phyloP scores from a whole-genome alignment of 2,888 invertebrate genomes.

The Troides oblongomaculatus region DNA sequence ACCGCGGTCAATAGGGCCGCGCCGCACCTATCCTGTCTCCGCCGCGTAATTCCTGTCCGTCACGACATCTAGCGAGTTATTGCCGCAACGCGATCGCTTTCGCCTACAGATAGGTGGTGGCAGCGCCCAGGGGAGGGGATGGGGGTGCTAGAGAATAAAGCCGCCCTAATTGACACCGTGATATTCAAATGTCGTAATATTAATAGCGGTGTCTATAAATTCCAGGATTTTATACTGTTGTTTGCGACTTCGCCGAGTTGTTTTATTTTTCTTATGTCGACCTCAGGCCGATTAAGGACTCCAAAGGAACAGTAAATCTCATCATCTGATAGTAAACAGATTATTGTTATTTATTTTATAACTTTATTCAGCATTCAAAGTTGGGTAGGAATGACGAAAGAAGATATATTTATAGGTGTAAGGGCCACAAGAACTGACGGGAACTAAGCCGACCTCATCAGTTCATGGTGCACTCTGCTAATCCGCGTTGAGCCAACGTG shows the following conservation, averaged over 20 bases:
- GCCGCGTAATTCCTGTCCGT: constrained; percentile 63
- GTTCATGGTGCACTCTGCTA: no score
- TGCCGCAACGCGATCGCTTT: constrained; percentile 41
- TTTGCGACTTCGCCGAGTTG: constrained; percentile 23
- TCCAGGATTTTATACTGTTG: constrained; percentile 24
- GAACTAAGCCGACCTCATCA: no score
- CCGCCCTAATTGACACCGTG: constrained; percentile 62
- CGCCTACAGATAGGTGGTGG: neutral
- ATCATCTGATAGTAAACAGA: no score
- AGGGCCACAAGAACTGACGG: no score
- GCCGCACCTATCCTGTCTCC: constrained; percentile 73
- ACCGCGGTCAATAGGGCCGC: constrained; percentile 72
- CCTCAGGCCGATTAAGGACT: neutral
- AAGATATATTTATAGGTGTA: no score
- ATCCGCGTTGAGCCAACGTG: no score
- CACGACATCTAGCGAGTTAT: constrained; percentile 74
- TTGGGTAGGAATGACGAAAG: no score
- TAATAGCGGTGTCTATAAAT: constrained; percentile 27
- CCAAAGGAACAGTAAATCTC: no score
- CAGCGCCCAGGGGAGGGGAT: neutral
- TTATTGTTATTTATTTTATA: no score
- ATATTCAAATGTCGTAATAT: constrained; percentile 56
- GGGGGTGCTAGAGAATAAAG: neutral
- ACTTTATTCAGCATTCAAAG: no score
- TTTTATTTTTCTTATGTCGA: constrained; percentile 3